Percentiles rank a stretch among this genome's conserved stretches.
phyloP scores from a whole-genome alignment of 2,888 invertebrate genomes.

The Mythimna pallens region DNA sequence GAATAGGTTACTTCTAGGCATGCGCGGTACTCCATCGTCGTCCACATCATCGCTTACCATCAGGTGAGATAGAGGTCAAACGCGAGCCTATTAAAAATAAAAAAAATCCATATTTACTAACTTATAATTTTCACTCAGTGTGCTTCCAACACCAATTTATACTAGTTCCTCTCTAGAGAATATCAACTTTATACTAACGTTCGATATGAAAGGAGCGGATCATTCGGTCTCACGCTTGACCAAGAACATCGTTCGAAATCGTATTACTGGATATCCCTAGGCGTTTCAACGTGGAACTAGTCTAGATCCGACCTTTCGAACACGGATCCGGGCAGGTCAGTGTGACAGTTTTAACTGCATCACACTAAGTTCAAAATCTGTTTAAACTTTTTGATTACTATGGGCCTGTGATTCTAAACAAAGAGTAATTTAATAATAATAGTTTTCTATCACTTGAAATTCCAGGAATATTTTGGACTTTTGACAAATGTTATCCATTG shows the following conservation, averaged over 20 bases:
- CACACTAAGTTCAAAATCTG: neutral
- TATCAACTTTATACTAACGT: constrained; percentile 18
- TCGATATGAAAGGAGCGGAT: constrained; percentile 10
- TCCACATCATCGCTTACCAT: too few species aligned
- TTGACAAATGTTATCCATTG: too few species aligned
- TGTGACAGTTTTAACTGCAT: neutral
- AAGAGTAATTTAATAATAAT: too few species aligned
- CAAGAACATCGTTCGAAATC: constrained; percentile 22
- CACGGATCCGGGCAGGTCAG: neutral
- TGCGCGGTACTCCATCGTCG: too few species aligned
- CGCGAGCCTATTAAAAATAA: too few species aligned
- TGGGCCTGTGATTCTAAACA: neutral
- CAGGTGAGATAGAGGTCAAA: too few species aligned
- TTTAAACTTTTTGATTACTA: neutral
- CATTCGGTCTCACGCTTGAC: constrained; percentile 17
- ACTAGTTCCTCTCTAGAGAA: constrained; percentile 5
- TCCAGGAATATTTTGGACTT: too few species aligned
- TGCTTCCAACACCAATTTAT: neutral
- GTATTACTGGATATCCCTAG: constrained; percentile 24
- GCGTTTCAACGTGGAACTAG: neutral
- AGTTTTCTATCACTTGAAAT: too few species aligned
- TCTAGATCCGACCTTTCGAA: neutral
- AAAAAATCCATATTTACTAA: neutral
- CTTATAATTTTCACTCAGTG: neutral
- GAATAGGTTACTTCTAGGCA: too few species aligned